These are phyloP conservation scores for Aplidium turbinatum DNA, from an alignment of 23 tunicate genomes.

Conservation along the genomic window DNA sequence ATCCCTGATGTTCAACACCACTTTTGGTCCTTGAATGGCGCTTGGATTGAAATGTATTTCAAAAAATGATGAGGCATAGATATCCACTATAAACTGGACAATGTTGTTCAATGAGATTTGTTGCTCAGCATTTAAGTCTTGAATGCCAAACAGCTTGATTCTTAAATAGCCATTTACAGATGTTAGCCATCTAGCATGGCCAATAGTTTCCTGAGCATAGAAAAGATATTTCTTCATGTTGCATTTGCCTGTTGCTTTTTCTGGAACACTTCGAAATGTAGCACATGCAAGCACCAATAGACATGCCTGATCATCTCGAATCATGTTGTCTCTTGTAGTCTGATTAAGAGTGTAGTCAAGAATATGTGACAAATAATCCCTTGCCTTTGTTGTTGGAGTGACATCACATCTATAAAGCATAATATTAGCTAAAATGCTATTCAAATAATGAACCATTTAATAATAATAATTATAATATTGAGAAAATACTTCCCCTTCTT, in stretches of 20 bases:
- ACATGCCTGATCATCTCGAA: conserved; percentile 16
- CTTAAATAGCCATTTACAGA: neutral
- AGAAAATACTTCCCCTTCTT: too few species aligned
- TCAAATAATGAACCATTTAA: too few species aligned
- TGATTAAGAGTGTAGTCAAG: neutral
- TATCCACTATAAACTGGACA: conserved; percentile 1
- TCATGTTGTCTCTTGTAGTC: neutral
- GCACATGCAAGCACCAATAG: conserved; percentile 10
- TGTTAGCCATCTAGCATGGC: conserved; percentile 17
- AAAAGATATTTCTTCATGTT: conserved; percentile 12
- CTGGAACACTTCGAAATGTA: conserved; percentile 3
- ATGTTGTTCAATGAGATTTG: neutral
- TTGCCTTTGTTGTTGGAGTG: conserved; percentile 8
- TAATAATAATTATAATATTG: too few species aligned
- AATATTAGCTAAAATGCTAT: too few species aligned
- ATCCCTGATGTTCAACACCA: conserved; percentile 10
- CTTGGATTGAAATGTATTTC: neutral
- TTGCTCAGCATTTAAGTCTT: conserved; percentile 13
- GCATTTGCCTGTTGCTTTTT: conserved; percentile 4
- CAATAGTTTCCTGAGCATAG: conserved; percentile 3
- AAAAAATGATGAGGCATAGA: neutral
- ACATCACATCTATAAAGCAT: conserved; percentile 3
- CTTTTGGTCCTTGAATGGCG: conserved; percentile 4
- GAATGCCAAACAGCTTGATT: conserved; percentile 10
- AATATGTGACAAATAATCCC: neutral